Base-by-base conservation (phyloP, 2,888 invertebrate genomes). In the Thymelicus acteon region DNA sequence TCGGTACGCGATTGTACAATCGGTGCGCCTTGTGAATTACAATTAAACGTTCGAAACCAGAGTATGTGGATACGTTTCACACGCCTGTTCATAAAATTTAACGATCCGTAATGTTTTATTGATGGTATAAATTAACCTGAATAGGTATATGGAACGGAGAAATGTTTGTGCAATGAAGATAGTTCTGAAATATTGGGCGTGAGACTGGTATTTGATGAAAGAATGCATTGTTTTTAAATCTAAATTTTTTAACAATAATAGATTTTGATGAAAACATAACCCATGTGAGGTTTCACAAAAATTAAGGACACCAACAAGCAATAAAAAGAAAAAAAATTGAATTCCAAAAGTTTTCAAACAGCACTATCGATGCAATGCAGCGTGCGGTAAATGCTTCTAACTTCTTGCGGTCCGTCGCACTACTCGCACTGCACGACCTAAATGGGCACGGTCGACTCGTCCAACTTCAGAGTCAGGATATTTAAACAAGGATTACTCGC, bases 1-100 rank as follows among this genome's bases (percentile, higher is more conserved):
- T 60, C 66, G 57, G 57, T 70, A 49, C 40, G 71, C 74, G 79
- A 79, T 80, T 78, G 78, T 75, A 76, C 73, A 67, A 75, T 75
- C 67, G 57, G 58, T 54, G 61, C 52, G 47, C 54, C 52, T 31
- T 15, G 13, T 60, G 65, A 54, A 66, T 61, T 65, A 19, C 49
- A 71, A 66, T 61, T 54, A 61, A 48, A 24, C 63, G 57, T 47
- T 63, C 48, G 49, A 24, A 48, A 70, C 62, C 57, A 39, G 37
- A 47, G 44, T 13, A 15, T 12, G 37, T 61, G 63, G 47, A 37
- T 40, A 58, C 15, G 58, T 60, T 70, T 60, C 48, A 64, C 69
- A 57, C 69, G 69, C 37, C 39, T 49, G 63, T 48, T 40, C 58
- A 58, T 70, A 60, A 70, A 70, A 70, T 70, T 47, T 48, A 49